Base-by-base conservation (phyloP, 1,140 invertebrate species). In the Euura saliciscinereae region DNA sequence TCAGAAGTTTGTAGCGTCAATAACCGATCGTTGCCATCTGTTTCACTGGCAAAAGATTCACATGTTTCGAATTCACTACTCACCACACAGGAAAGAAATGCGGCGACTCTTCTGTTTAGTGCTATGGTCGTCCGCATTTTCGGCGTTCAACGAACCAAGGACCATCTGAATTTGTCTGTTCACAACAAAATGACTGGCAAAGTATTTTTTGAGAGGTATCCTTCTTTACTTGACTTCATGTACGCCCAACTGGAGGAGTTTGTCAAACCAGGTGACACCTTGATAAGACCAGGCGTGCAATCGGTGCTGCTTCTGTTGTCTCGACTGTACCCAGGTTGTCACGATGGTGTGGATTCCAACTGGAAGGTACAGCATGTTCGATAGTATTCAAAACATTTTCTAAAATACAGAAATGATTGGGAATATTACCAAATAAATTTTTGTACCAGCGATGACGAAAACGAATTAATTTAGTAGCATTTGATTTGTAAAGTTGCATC, bases 91-190 rank as follows among this genome's bases (percentile, higher is more conserved):
- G 92, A 94, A 84, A 89, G 95, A 70, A 99, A 99, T 86, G 93
- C 96, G 1, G 92, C 95, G 1, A 96, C 96, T 1, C 85, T 99
- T 28, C 85, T 98, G 45, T 94, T 97, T 76, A 93, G 94, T 76
- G 90, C 96, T 2, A 85, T 99, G n/a, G 91, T 98, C 74, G 94
- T 92, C 42, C 88, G 97, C 77, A 93, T 97, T 73, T 98, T 99
- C 90, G 97, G 97, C 11, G 97, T 98, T 0, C 93, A 94, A 78
- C 88, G 94, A 71, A 91, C 90, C 0, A 91, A 92, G 73, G 91
- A 94, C 83, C 86, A 89, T n/a, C 91, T 95, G n/a, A 89, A 93
- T 74, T 84, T 93, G 43, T 91, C 90, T 66, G 89, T 91, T 13
- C 92, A 95, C 74, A 97, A 98, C 85, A 91, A 91, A 77, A 92